Evolutionary conservation across 37 sponge, comb jelly and placozoan species (phyloP), one percentile per base, ranked within the genome.

Genomic region (Spongilla lacustris): DNA sequence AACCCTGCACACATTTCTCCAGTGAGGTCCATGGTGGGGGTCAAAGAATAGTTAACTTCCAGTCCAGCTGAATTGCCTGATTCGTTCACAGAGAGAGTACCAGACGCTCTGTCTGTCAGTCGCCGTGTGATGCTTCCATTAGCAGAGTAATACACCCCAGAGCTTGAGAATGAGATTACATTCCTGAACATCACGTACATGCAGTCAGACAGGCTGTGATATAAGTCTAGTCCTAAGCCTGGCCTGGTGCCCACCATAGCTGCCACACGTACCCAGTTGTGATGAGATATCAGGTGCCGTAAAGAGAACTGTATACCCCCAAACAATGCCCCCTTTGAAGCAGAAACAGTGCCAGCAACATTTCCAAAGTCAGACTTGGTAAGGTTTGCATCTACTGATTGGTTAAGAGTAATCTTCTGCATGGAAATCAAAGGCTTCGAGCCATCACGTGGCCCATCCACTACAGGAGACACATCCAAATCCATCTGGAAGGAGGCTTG

Each of bases 371-470:
- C 58, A 41, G 81, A 81, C n/a, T 80, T 87, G 1, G 85, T 81
- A 12, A 92, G 14, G 32, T 32, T 34, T 46, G 92, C 89, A 89
- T 88, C 89, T 26, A 91, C 95, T 36, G 86, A 88, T 31, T 94
- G 95, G 5, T 41, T 32, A 0, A 77, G 70, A 2, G 34, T 27
- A 14, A 87, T 71, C 24, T 85, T 84, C 22, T 79, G 73, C 24
- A 94, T 46, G 27, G 50, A 71, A n/a, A 88, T 32, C 1, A 33
- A 26, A 0, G 82, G 46, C 5, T 49, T 24, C 0, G 73, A 58
- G 2, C n/a, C 33, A 32, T 37, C 75, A 22, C 71, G 50, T 4
- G 41, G 48, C 19, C 87, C 86, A 50, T 77, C 79, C n/a, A 89
- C 46, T 21, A 94, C 68, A 2, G 36, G 71, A 11, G 86, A 78